Evolutionary conservation across 1,140 invertebrate species (phyloP).

Genomic region (Microplitis mediator): DNA sequence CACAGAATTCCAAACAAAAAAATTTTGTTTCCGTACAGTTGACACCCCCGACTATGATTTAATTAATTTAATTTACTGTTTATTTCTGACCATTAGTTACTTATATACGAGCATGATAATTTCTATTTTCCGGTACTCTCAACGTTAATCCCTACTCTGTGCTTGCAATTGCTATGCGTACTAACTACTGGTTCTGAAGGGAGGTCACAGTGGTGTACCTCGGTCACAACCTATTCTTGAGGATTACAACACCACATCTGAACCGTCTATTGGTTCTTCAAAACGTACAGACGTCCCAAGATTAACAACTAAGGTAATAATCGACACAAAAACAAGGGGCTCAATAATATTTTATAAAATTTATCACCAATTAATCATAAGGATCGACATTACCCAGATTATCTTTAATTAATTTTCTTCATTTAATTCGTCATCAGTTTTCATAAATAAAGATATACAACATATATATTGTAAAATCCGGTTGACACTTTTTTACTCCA

Average conservation of each 20-base stretch:
- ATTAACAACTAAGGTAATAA: slow-evolving; percentile 60
- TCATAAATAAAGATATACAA: no score
- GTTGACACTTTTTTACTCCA: no score
- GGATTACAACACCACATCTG: slow-evolving; percentile 57
- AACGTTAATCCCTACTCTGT: slow-evolving; percentile 48
- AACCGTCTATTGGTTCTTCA: slow-evolving; percentile 54
- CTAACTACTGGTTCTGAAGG: slow-evolving; percentile 62
- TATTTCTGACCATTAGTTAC: slow-evolving; percentile 1
- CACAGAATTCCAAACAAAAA: no score
- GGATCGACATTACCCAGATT: not conserved
- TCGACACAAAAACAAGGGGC: slow-evolving; percentile 26
- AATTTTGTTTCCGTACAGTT: no score
- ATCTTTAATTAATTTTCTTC: not conserved
- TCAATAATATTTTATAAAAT: slow-evolving; percentile 4
- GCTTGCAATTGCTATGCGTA: slow-evolving; percentile 57
- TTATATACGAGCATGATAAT: slow-evolving; percentile 29
- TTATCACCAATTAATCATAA: not conserved
- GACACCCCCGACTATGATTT: no score
- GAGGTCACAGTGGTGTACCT: slow-evolving; percentile 59
- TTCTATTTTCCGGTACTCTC: slow-evolving; percentile 44
- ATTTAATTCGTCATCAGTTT: not conserved
- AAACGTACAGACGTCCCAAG: slow-evolving; percentile 55
- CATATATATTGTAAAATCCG: no score
- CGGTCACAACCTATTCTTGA: slow-evolving; percentile 59
- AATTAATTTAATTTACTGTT: no score